Evolutionary conservation across 2,888 invertebrate species (phyloP), one percentile per base, ranked within the genome.

Genomic region (Uloborus plumipes): DNA sequence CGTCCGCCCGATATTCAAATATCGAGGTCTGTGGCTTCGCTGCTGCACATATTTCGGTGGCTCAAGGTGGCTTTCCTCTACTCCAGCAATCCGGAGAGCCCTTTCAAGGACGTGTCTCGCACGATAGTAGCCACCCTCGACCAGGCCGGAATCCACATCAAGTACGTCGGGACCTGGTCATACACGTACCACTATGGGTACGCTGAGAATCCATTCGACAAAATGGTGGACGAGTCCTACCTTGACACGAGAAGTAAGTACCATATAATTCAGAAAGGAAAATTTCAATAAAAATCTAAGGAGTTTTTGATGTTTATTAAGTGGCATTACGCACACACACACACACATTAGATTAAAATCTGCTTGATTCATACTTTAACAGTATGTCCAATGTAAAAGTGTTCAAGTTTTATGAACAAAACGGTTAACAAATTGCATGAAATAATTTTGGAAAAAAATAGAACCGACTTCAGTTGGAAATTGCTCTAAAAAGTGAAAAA

Each of bases 1-100:
- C 92, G 95, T 62, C 97, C 97, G 0, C 97, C 97, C 0, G 96
- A 96, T 89, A 95, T 95, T 72, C 96, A 97, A 90, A 96, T 97
- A 86, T 96, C 96, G 9, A 95, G 95, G 89, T 95, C 96, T 2
- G 95, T 97, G 9, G 94, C 95, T 78, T 94, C 96, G 9, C 93
- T 96, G 65, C 91, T 97, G 84, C 91, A 93, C 86, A 92, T 93
- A 80, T 97, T 95, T 90, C 94, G 94, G 89, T 97, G 97, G 95
- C 95, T 93, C 86, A 89, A 95, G 93, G 93, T 96, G 82, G 93
- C 94, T 6, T 93, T 97, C 87, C 91, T 97, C 84, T 95, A 95
- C 89, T 91, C 95, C 87, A 94, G 94, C 87, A 93, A 94, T 20
- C 92, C 91, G n/a, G 92, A 93, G 87, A 93, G 93, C 87, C 92